A percentile compares a stretch with the other conserved stretches of the same genome.
Evolutionary conservation across 2,113 vertebrate species (phyloP).

Genomic region (Acrocephalus kingi): DNA sequence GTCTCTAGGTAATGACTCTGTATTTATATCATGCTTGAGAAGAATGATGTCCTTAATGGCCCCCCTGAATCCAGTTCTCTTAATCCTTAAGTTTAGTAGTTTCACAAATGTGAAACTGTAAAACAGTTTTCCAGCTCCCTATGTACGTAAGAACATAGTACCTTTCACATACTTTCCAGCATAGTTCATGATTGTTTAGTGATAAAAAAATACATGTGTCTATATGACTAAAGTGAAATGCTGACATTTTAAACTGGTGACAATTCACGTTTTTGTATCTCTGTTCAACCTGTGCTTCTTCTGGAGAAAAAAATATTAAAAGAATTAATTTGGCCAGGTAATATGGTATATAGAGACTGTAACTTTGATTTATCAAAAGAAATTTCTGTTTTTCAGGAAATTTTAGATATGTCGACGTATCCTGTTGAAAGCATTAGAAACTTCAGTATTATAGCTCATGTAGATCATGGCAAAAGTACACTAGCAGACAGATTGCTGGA

Average conservation of each 20-base stretch:
- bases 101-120: background rate
- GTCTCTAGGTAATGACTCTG: background rate
- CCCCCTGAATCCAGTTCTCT: background rate
- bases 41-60: background rate
- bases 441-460: constrained; percentile 96
- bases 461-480: constrained; percentile 98
- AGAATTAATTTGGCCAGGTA: fast-evolving
- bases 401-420: constrained; percentile 84
- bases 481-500: constrained; percentile 93
- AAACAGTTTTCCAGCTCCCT: background rate
- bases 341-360: background rate
- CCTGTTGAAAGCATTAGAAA: constrained; percentile 89
- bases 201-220: background rate
- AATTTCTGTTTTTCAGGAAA: constrained; percentile 74
- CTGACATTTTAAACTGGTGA: background rate
- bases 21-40: background rate
- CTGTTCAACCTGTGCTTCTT: background rate
- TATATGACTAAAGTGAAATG: background rate
- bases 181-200: background rate
- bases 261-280: background rate
- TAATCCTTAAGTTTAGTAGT: background rate
- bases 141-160: fast-evolving
- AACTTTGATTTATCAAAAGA: background rate
- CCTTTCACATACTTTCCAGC: background rate
- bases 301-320: background rate